phyloP scores from a whole-genome alignment of 2,113 vertebrate genomes.

The Gadus macrocephalus region DNA sequence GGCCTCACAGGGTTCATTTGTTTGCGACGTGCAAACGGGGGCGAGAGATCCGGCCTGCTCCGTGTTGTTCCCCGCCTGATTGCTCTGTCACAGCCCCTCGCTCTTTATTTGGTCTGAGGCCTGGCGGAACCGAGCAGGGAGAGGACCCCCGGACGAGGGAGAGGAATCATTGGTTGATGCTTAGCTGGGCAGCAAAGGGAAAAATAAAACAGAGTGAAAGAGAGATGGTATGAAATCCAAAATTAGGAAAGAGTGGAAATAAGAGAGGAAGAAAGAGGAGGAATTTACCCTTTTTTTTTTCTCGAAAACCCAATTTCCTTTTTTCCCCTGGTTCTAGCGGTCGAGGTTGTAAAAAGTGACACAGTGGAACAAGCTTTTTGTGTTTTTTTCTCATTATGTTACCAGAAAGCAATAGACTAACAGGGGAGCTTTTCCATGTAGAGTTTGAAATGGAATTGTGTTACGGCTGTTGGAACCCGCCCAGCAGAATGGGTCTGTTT shows the following conservation, averaged over 20 bases:
- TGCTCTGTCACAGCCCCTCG: constrained; percentile 42
- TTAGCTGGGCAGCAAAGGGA: too few species aligned
- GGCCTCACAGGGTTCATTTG: constrained; percentile 55
- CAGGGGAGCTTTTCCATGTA: not conserved
- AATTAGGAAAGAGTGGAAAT: not conserved
- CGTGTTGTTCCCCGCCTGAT: constrained; percentile 40
- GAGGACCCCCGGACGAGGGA: too few species aligned
- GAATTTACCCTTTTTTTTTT: not conserved
- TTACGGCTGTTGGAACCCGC: not conserved
- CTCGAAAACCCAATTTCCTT: not conserved
- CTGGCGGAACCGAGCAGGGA: not conserved
- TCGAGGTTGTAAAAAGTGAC: not conserved
- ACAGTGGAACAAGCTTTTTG: not conserved
- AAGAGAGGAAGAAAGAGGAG: not conserved
- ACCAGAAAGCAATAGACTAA: not conserved
- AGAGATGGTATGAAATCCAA: not conserved
- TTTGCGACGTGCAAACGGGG: constrained; percentile 49
- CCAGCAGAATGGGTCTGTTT: not conserved
- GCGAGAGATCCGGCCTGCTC: constrained; percentile 38
- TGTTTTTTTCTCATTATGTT: not conserved
- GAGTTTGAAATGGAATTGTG: not conserved
- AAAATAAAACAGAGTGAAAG: not conserved
- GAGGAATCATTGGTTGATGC: too few species aligned
- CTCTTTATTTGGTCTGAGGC: constrained; percentile 43
- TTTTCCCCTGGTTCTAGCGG: not conserved